Evolutionary conservation across 2,888 invertebrate species (phyloP).

Genomic region (Andrena dorsata): DNA sequence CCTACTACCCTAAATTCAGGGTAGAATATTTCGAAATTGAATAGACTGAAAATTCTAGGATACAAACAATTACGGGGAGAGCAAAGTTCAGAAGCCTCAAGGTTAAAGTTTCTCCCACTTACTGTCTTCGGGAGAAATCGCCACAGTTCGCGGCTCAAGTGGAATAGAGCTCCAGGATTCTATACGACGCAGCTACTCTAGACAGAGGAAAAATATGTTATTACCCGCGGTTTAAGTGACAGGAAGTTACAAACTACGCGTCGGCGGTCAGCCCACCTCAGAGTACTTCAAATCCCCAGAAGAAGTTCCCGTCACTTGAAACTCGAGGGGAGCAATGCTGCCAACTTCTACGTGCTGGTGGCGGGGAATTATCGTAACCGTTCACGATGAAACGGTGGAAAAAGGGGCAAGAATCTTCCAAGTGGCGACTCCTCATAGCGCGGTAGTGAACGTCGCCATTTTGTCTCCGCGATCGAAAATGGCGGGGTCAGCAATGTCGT

Average conservation of each 20-base stretch:
- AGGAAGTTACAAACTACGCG: constrained; percentile 2
- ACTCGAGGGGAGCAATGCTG: neutral
- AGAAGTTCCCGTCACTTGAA: neutral
- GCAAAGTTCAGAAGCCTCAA: neutral
- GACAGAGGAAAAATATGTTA: constrained; percentile 5
- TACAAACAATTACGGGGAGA: neutral
- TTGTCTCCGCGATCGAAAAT: neutral
- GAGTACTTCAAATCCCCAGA: neutral
- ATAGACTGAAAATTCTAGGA: neutral
- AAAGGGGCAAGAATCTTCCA: neutral
- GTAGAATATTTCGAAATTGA: too few species aligned
- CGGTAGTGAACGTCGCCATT: neutral
- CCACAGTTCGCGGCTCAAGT: neutral
- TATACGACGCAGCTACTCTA: neutral
- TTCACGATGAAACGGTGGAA: neutral
- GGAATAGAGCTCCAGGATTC: constrained; percentile 4
- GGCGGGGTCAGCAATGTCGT: neutral
- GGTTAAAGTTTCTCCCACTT: neutral
- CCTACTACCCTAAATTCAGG: too few species aligned
- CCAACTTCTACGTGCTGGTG: neutral
- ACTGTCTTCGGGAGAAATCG: neutral
- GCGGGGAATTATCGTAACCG: neutral
- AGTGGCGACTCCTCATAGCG: neutral
- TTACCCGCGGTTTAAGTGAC: constrained; percentile 11
- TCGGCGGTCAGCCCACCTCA: neutral